Percentiles rank a stretch among this genome's conserved stretches.
These are phyloP conservation scores for Scomber scombrus DNA, from an alignment of 2,113 vertebrate species.

Conservation along the genomic window DNA sequence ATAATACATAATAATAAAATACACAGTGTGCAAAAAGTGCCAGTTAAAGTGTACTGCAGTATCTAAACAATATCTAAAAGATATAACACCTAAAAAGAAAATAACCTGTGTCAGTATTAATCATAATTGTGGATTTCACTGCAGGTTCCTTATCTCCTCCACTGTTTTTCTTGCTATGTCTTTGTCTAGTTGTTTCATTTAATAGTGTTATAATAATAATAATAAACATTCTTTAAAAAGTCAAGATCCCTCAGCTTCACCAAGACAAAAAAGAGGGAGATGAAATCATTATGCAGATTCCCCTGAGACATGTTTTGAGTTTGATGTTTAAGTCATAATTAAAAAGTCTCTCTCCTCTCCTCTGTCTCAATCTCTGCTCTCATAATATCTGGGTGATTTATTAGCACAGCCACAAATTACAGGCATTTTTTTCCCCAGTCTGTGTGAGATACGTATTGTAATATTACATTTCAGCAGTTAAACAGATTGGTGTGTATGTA, in stretches of 20 bases:
- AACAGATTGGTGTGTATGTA: constrained; percentile 42
- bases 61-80: too few relatives aligned
- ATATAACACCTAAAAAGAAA: background rate
- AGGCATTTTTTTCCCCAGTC: constrained; percentile 2
- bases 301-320: constrained; percentile 78
- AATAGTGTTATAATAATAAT: constrained; percentile 28
- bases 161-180: background rate
- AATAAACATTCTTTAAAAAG: constrained; percentile 46
- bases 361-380: constrained; percentile 68
- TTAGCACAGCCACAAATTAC: constrained; percentile 70
- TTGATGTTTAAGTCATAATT: constrained; percentile 85
- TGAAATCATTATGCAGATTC: constrained; percentile 79
- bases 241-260: constrained; percentile 36
- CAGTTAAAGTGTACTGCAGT: background rate
- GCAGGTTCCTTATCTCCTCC: background rate
- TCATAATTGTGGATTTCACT: background rate
- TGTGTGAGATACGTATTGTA: constrained; percentile 45
- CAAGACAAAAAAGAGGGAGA: constrained; percentile 48
- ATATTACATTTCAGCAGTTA: constrained; percentile 63
- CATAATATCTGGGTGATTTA: constrained; percentile 81
- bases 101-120: background rate
- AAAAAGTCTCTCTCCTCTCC: constrained; percentile 81
- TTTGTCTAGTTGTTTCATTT: constrained; percentile 45
- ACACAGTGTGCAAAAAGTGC: too few relatives aligned
- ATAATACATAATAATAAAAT: too few relatives aligned